Base-by-base conservation (phyloP, 1,140 invertebrate species). In the Drosophila ogumai region DNA sequence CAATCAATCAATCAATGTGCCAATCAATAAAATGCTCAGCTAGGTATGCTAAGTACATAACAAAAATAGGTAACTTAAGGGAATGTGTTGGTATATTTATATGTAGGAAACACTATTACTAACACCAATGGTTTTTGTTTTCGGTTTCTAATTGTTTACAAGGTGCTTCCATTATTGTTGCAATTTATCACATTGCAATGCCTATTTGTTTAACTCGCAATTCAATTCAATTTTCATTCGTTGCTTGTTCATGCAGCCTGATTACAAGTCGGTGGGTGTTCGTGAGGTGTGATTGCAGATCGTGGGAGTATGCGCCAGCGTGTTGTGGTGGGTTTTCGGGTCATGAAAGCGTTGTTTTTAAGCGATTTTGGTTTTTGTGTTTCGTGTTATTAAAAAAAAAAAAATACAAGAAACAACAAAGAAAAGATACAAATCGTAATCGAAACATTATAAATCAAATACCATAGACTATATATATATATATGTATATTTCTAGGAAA, bases 181-280 rank as follows among this genome's bases (percentile, higher is more conserved):
- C 12, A 57, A 43, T 50, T 6, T 17, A 50, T 50, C 28, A 12
- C 4, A 50, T 66, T 34, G 36, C 28, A 56, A 40, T 46, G 40
- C 28, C 15, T 36, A 43, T 54, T 50, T 19, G n/a, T 49, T 78
- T 65, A 71, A 55, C 54, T 81, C 73, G 72, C 74, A 56, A 52
- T 72, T 87, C 54, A 87, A 87, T 69, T 87, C 54, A 87, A 79
- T 73, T 85, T 68, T 87, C 84, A 71, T 78, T 87, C 58, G 84
- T 88, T 74, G 81, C 69, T 90, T 88, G 85, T 63, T 88, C 85
- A 88, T 88, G 85, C 85, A 88, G 77, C 80, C 85, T 88, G 55
- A 22, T 46, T 34, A 47, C 46, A 47, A n/a, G 46, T 47, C 22
- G 22, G 46, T 47, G 46, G 22, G 22, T 47, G 46, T 47, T 58